Evolutionary conservation across 2,888 invertebrate species (phyloP), one percentile per base, ranked within the genome.

Genomic region (Creontiades dilutus): DNA sequence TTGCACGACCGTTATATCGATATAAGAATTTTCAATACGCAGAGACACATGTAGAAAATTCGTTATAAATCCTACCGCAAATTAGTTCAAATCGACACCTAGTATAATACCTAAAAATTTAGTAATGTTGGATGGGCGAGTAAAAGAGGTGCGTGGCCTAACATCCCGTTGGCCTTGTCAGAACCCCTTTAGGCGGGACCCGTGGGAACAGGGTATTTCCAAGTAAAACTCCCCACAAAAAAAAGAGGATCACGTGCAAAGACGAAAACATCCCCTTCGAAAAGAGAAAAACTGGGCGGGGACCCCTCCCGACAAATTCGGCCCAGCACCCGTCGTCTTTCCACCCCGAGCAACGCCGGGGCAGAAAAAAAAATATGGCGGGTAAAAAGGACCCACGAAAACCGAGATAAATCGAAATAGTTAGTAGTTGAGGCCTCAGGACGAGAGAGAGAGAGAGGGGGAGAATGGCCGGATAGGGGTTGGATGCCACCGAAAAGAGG

Each of bases 361-460:
- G 0, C 37, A 47, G 78, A 80, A 46, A 57, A 46, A 78, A 80
- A 61, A 85, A 85, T 85, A 85, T 85, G 85, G 85, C 85, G 61
- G 85, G 37, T 80, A 19, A 61, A 61, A 85, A 57, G 85, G 85
- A 28, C 37, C 57, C 85, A 46, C 85, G 27, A 52, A 57, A 61
- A 61, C 61, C 61, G 85, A 61, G 61, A 85, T 61, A 85, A 85
- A 87, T 48, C 47, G 87, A 87, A 78, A 87, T 75, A 87, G 87
- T 76, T 87, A 14, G 75, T 23, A 78, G 75, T 57, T 55, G 75
- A 47, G n/a, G 76, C 0, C 16, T 14, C 23, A 14, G 23, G 84
- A n/a, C 9, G 86, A 48, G 19, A 55, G 55, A n/a, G 28, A 85
- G 85, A 37, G 16, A 4, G 86, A 48, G 19, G 76, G 55, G 27